Evolutionary conservation across 2,113 vertebrate species (phyloP).

Genomic region (Aegotheles bennettii): DNA sequence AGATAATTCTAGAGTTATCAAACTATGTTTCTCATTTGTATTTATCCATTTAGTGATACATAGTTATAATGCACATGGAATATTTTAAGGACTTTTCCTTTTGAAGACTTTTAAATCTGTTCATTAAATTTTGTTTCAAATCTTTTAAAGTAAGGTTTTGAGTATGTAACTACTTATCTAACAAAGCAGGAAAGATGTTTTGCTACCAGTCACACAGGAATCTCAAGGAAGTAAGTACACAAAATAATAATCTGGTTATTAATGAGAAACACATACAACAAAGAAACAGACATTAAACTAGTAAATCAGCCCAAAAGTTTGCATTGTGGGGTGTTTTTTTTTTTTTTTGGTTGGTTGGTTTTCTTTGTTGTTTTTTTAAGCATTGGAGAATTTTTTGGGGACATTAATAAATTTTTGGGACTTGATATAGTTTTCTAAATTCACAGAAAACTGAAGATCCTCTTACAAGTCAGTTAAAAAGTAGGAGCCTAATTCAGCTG

Average conservation of each 20-base stretch:
- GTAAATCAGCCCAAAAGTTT: background rate
- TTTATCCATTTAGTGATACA: background rate
- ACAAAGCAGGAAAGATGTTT: background rate
- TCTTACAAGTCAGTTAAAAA: background rate
- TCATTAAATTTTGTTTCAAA: background rate
- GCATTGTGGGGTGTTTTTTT: accelerated
- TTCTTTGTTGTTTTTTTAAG: background rate
- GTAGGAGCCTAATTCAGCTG: background rate
- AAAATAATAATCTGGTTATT: background rate
- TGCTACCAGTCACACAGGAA: background rate
- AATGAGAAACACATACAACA: background rate
- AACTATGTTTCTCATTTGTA: background rate
- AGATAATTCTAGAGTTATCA: background rate
- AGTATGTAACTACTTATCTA: background rate
- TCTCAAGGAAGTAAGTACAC: background rate
- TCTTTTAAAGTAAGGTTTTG: background rate
- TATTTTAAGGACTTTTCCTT: background rate
- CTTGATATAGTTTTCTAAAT: background rate
- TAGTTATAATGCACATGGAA: background rate
- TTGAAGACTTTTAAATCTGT: background rate
- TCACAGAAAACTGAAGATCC: background rate
- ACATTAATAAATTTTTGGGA: background rate
- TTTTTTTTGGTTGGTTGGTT: too few relatives aligned
- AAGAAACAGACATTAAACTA: background rate
- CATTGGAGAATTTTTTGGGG: background rate